These are phyloP conservation scores for Bombycilla garrulus DNA, from an alignment of 2,113 vertebrate genomes.

Conservation along the genomic window DNA sequence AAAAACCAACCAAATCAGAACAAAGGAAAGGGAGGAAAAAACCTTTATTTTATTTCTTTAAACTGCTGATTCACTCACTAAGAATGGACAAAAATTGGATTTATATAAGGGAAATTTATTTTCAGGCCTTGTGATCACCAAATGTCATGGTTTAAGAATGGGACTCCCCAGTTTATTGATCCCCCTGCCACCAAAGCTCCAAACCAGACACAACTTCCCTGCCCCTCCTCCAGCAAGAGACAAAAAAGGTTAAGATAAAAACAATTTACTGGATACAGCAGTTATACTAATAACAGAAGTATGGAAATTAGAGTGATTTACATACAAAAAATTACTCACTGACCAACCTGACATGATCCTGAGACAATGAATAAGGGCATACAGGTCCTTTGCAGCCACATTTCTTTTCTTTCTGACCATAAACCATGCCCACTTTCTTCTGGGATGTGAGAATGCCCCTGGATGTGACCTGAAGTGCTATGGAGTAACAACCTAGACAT, in stretches of 20 bases:
- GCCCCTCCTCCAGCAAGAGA: neutral
- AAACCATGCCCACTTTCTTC: neutral
- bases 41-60: too few species aligned
- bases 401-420: neutral
- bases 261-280: neutral
- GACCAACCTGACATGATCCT: rapidly evolving
- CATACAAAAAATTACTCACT: neutral
- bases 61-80: neutral
- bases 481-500: too few species aligned
- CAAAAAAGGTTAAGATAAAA: neutral
- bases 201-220: rapidly evolving
- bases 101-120: neutral
- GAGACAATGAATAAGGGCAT: neutral
- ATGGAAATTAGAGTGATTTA: neutral
- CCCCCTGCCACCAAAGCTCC: neutral
- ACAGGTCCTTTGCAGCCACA: neutral
- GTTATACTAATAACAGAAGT: neutral
- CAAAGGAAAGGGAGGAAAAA: neutral
- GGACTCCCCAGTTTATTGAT: neutral
- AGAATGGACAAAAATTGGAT: neutral
- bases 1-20: neutral
- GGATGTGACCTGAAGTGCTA: neutral
- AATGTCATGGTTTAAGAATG: neutral
- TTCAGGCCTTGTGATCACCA: neutral
- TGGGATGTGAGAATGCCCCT: neutral